Evolutionary conservation across 2,113 vertebrate genomes (phyloP).

Genomic region (Saimiri boliviensis): DNA sequence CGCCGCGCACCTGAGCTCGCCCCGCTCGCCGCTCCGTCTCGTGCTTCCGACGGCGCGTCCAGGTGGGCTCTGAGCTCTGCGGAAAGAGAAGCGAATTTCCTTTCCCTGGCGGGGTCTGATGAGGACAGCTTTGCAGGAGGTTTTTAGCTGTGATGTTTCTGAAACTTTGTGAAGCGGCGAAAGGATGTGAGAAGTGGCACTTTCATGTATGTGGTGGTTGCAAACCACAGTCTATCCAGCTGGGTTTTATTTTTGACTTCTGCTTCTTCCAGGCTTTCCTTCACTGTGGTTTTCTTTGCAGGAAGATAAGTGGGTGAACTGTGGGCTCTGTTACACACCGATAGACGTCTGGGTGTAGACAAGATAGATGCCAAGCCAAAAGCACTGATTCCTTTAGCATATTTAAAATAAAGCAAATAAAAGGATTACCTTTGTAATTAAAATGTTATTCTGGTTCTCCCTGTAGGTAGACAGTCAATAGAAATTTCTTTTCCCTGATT

Average conservation of each 20-base stretch:
- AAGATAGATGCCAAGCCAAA: background rate
- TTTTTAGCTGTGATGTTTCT: background rate
- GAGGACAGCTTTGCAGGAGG: background rate
- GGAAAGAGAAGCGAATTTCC: background rate
- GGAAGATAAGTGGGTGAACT: background rate
- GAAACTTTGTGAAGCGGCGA: background rate
- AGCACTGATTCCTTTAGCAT: background rate
- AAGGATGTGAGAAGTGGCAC: background rate
- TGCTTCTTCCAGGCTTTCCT: background rate
- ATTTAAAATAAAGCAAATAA: background rate
- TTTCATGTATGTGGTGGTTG: background rate
- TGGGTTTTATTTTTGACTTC: background rate
- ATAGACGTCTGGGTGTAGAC: background rate
- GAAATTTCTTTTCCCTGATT: background rate
- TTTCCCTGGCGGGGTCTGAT: background rate
- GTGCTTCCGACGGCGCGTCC: background rate
- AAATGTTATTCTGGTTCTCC: background rate
- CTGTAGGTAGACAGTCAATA: background rate
- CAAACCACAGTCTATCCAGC: background rate
- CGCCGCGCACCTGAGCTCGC: too few relatives aligned
- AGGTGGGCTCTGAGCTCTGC: background rate
- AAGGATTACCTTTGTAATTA: background rate
- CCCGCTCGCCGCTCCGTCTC: too few relatives aligned
- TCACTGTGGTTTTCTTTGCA: background rate
- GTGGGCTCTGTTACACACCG: background rate